phyloP scores from a whole-genome alignment of 2,888 invertebrate genomes.

The Amphipyra berbera region DNA sequence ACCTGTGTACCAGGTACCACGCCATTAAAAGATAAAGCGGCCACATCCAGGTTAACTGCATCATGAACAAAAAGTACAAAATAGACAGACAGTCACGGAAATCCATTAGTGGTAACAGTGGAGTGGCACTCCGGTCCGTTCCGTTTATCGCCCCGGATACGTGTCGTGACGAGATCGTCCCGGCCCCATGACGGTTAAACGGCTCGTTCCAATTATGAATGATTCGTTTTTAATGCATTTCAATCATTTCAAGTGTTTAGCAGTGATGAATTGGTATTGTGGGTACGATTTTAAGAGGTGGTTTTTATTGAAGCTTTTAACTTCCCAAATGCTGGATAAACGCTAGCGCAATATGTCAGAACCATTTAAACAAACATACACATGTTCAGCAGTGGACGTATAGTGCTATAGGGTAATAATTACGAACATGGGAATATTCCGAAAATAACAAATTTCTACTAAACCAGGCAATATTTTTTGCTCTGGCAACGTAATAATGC shows the following conservation, averaged over 20 bases:
- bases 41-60: conserved; percentile 25
- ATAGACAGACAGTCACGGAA: conserved; percentile 48
- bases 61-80: conserved; percentile 23
- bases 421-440: too few relatives aligned
- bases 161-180: conserved; percentile 31
- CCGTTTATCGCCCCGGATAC: conserved; percentile 40
- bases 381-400: too few relatives aligned
- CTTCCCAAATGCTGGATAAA: too few relatives aligned
- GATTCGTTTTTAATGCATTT: conserved; percentile 37
- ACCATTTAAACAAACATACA: too few relatives aligned
- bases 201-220: conserved; percentile 38
- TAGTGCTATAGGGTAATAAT: too few relatives aligned
- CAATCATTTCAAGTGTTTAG: conserved; percentile 5
- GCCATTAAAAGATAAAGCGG: background rate
- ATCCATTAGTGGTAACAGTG: conserved; percentile 53
- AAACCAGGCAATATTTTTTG: too few relatives aligned
- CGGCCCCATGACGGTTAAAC: conserved; percentile 15
- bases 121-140: conserved; percentile 40
- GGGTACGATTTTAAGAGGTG: too few relatives aligned
- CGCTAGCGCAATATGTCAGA: too few relatives aligned
- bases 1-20: background rate
- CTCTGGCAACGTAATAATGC: too few relatives aligned
- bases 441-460: too few relatives aligned
- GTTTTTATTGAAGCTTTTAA: too few relatives aligned
- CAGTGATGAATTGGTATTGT: background rate